A percentile compares a stretch with the other conserved stretches of the same genome.
Conservation (phyloP, 2,888 invertebrate genomes). For the Cosmia trapezina region DNA sequence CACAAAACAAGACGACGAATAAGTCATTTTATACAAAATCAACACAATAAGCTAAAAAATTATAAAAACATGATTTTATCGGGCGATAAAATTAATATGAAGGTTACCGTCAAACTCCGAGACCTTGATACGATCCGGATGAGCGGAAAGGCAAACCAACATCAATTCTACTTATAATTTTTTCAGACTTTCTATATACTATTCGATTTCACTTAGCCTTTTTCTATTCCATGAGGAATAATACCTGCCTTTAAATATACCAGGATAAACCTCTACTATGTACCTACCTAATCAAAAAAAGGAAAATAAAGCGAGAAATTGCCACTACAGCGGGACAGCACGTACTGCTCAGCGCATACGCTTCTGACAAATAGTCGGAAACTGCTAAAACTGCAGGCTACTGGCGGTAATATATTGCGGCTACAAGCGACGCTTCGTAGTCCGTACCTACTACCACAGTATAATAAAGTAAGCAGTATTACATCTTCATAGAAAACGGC, state of each 20-base stretch:
- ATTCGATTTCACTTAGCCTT: no score
- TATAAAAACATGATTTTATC: conserved; percentile 14
- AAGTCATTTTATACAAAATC: background rate
- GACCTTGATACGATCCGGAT: conserved; percentile 8
- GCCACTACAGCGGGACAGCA: background rate
- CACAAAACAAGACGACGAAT: conserved; percentile 4
- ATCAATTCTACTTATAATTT: no score
- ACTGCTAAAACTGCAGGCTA: conserved; percentile 30
- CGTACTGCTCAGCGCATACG: conserved; percentile 8
- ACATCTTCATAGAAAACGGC: no score
- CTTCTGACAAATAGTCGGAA: conserved; percentile 41
- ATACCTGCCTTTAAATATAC: background rate
- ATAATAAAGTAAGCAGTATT: no score
- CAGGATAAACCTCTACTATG: background rate
- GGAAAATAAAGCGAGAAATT: background rate
- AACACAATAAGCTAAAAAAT: conserved; percentile 23
- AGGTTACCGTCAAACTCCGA: background rate
- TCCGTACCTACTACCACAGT: background rate
- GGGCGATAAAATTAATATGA: conserved; percentile 24
- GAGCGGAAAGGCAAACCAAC: conserved; percentile 7
- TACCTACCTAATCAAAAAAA: background rate
- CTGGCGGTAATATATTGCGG: conserved; percentile 39
- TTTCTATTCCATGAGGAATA: no score
- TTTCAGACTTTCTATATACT: no score
- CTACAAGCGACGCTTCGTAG: conserved; percentile 2